phyloP scores from a whole-genome alignment of 2,113 vertebrate genomes.

The Sapajus apella region DNA sequence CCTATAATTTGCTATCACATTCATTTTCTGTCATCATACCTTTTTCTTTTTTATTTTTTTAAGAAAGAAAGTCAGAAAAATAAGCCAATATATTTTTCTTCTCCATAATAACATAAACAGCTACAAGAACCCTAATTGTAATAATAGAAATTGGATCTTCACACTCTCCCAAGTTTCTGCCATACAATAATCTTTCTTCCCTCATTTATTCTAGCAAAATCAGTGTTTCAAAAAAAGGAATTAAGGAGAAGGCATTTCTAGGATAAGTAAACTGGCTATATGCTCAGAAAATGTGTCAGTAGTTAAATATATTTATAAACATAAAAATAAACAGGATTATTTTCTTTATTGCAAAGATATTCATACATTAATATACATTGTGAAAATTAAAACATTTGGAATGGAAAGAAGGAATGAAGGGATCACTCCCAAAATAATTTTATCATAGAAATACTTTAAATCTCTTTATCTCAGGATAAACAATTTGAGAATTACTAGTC shows the following conservation, averaged over 20 bases:
- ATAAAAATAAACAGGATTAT: background rate
- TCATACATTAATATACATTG: background rate
- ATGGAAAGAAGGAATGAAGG: background rate
- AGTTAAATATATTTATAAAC: background rate
- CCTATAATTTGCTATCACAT: background rate
- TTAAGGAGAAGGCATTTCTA: background rate
- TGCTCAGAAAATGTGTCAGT: background rate
- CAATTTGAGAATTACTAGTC: background rate
- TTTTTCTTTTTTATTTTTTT: background rate
- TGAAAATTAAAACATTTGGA: background rate
- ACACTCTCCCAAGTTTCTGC: background rate
- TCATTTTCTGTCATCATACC: background rate
- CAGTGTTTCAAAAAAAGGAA: background rate
- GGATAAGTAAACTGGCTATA: background rate
- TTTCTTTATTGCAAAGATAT: background rate
- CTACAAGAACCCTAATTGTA: slow-evolving; percentile 82
- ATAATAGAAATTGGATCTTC: slow-evolving; percentile 73
- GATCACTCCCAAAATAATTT: background rate
- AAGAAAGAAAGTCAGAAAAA: slow-evolving; percentile 75
- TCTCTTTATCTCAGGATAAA: background rate
- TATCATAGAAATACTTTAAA: background rate
- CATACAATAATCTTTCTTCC: background rate
- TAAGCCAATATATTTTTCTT: slow-evolving; percentile 82
- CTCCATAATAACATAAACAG: slow-evolving; percentile 82
- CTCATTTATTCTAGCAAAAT: background rate